Evolutionary conservation across 2,113 vertebrate species (phyloP).

Genomic region (Oncorhynchus keta): DNA sequence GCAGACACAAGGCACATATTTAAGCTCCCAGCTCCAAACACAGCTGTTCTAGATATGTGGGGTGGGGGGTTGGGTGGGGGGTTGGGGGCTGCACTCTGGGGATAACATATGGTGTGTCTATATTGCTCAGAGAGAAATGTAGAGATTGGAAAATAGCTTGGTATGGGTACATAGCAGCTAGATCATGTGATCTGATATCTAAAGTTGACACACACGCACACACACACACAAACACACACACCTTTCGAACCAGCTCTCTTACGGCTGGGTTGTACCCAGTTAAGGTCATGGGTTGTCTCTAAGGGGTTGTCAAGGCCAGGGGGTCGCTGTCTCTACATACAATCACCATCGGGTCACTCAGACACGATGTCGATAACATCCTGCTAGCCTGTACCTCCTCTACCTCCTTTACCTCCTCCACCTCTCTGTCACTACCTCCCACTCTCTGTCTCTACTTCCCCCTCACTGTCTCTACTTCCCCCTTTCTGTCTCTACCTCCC

Average conservation of each 20-base stretch:
- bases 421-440: neutral
- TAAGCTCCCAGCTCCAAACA: too few species aligned
- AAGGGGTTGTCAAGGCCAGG: constrained; percentile 53
- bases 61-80: too few species aligned
- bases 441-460: neutral
- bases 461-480: neutral
- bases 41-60: too few species aligned
- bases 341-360: constrained; percentile 69
- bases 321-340: constrained; percentile 67
- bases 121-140: too few species aligned
- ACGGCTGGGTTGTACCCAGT: neutral
- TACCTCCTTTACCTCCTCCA: neutral
- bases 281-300: constrained; percentile 55
- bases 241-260: constrained; percentile 15
- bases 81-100: too few species aligned
- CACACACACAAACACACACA: constrained; percentile 17
- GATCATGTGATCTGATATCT: too few species aligned
- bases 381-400: constrained; percentile 55
- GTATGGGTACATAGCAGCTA: too few species aligned
- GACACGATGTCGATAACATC: constrained; percentile 77
- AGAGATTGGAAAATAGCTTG: too few species aligned
- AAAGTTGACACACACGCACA: too few species aligned
- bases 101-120: too few species aligned
- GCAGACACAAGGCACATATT: too few species aligned
- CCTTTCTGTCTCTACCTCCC: neutral